A percentile compares a stretch with the other conserved stretches of the same genome.
Evolutionary conservation across 92 coral and sea anemone species (phyloP).

Genomic region (Anthopleura xanthogrammica): DNA sequence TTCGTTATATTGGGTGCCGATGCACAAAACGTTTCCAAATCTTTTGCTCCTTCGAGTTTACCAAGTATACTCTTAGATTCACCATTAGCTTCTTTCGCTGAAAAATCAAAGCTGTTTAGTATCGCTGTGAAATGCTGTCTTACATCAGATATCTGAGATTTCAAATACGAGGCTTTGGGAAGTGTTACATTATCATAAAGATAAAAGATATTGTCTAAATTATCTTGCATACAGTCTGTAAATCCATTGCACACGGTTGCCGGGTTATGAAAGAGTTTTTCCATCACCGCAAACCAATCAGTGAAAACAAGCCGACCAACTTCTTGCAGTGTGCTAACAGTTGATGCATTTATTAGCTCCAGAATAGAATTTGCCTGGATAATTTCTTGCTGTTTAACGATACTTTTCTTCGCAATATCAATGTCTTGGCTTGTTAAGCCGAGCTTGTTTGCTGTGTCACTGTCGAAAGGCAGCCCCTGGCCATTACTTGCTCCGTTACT

Average conservation of each 20-base stretch:
- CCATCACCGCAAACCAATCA: conserved; percentile 77
- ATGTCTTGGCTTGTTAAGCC: conserved; percentile 37
- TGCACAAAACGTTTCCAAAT: conserved; percentile 59
- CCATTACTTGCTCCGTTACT: conserved; percentile 15
- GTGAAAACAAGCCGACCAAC: conserved; percentile 41
- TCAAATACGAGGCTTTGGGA: conserved; percentile 43
- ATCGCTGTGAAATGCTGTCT: conserved; percentile 14
- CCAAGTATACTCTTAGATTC: conserved; percentile 39
- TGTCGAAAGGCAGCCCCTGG: conserved; percentile 17
- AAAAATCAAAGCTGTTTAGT: conserved; percentile 36
- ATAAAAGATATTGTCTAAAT: conserved; percentile 45
- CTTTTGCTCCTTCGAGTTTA: conserved; percentile 37
- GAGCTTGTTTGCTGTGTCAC: conserved; percentile 34
- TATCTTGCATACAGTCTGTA: conserved; percentile 56
- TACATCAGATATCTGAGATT: conserved; percentile 16
- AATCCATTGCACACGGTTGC: conserved; percentile 65
- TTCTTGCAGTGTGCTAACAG: conserved; percentile 35
- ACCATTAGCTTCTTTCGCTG: conserved; percentile 41
- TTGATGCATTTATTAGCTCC: conserved; percentile 26
- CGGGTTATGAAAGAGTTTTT: conserved; percentile 48
- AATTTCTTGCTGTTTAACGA: conserved; percentile 37
- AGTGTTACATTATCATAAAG: conserved; percentile 56
- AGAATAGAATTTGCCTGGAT: conserved; percentile 23
- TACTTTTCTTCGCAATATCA: conserved; percentile 17
- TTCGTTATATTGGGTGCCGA: conserved; percentile 68